Conservation (phyloP, 2,797 vertebrate genomes). For the Gila robusta region DNA sequence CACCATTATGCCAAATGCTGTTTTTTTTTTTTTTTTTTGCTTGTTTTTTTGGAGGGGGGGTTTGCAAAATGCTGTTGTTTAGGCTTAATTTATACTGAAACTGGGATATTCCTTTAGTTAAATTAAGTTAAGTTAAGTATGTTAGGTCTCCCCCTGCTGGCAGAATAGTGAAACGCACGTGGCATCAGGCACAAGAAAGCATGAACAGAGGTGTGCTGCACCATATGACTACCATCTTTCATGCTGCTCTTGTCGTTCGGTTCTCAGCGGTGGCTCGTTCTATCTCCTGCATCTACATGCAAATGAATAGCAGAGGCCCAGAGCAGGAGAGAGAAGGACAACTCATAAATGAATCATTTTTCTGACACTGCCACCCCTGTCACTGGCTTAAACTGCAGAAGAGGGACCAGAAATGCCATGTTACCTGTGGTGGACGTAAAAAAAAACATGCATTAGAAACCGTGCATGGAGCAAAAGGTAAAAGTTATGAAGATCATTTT, state of each 20-base stretch:
- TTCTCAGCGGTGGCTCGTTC: neutral
- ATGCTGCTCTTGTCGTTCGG: neutral
- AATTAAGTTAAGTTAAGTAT: neutral
- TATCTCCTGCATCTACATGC: constrained; percentile 41
- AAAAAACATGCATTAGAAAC: neutral
- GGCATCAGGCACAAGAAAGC: neutral
- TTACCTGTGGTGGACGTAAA: neutral
- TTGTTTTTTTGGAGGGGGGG: no score
- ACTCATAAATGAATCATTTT: constrained; percentile 35
- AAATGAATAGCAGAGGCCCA: constrained; percentile 17
- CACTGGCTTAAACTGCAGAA: constrained; percentile 2
- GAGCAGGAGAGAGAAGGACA: constrained; percentile 12
- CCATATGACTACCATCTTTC: constrained; percentile 10
- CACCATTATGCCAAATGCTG: neutral
- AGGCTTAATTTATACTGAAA: neutral
- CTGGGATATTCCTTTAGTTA: neutral
- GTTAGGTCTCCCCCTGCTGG: constrained; percentile 24
- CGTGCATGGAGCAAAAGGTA: neutral
- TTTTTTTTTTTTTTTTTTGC: no score
- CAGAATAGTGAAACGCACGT: neutral
- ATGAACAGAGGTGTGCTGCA: neutral
- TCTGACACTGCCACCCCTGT: constrained; percentile 4
- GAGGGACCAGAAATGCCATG: neutral
- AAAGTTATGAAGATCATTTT: neutral
- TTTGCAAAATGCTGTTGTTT: neutral